Conservation (phyloP, 2,113 vertebrate genomes). For the Bathybates hornii region DNA sequence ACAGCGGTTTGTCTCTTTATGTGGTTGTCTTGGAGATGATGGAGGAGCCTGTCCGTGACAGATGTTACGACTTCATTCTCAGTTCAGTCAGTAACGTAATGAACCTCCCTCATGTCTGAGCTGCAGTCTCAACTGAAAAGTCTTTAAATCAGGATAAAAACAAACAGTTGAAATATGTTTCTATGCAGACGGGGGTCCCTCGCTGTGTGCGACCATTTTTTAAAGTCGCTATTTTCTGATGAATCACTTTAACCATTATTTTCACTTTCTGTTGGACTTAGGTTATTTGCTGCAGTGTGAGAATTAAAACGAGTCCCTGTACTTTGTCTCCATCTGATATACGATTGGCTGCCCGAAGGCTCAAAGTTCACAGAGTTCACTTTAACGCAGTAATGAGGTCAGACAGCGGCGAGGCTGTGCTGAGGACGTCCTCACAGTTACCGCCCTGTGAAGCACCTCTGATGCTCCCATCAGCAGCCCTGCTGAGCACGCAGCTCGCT, state of each 20-base stretch:
- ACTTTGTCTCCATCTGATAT: neutral
- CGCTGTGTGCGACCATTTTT: rapidly evolving
- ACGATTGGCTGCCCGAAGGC: neutral
- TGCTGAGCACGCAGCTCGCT: neutral
- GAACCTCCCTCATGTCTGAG: neutral
- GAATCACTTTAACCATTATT: neutral
- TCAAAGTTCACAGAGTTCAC: neutral
- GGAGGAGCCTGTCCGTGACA: neutral
- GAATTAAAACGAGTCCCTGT: neutral
- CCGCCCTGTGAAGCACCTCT: neutral
- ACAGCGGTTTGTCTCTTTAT: neutral
- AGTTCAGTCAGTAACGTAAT: neutral
- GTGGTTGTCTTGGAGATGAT: neutral
- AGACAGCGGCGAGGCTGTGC: neutral
- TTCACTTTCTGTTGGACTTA: neutral
- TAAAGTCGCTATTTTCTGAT: neutral
- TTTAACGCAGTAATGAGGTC: neutral
- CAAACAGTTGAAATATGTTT: neutral
- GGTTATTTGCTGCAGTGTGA: neutral
- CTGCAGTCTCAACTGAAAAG: neutral
- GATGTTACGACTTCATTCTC: neutral
- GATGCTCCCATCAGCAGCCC: neutral
- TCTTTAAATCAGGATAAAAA: neutral
- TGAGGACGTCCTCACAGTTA: neutral
- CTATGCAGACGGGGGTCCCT: neutral